Percentiles rank a stretch among this genome's conserved stretches.
Evolutionary conservation across 1,140 invertebrate species (phyloP).

Genomic region (Drosophila baimaii): DNA sequence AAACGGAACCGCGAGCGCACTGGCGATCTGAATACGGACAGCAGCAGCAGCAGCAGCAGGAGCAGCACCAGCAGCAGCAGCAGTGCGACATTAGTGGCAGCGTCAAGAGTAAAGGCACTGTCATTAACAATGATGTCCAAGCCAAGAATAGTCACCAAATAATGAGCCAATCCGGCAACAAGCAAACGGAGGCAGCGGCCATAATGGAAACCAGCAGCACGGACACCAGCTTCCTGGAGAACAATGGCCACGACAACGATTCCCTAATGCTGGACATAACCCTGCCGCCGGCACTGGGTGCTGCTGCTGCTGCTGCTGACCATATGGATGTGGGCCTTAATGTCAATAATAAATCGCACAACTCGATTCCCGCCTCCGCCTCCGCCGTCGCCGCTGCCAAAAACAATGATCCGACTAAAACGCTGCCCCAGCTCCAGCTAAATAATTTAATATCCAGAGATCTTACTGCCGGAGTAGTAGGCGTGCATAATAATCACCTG

Average conservation of each 20-base stretch:
- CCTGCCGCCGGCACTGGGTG: conserved; percentile 20
- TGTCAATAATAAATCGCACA: conserved; percentile 32
- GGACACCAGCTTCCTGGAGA: conserved; percentile 38
- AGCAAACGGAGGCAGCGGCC: conserved; percentile 20
- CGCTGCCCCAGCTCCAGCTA: conserved; percentile 17
- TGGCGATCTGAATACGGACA: conserved; percentile 64
- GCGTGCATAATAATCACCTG: conserved; percentile 43
- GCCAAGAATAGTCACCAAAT: conserved; percentile 56
- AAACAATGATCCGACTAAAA: conserved; percentile 24
- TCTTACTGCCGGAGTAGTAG: conserved; percentile 4
- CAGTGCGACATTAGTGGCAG: conserved; percentile 26
- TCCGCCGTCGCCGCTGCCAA: conserved; percentile 18
- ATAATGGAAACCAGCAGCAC: not conserved
- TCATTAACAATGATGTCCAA: conserved; percentile 54
- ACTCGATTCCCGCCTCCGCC: conserved; percentile 15
- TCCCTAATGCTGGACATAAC: conserved; percentile 41
- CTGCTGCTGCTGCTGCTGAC: conserved; percentile 20
- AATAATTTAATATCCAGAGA: conserved; percentile 54
- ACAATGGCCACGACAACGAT: conserved; percentile 41
- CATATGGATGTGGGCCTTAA: conserved; percentile 22
- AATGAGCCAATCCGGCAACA: conserved; percentile 51
- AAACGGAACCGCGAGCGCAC: conserved; percentile 40
- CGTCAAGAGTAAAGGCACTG: conserved; percentile 43
- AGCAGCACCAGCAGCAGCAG: conserved; percentile 36
- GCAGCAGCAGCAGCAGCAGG: conserved; percentile 45